These are phyloP conservation scores for Ascaphus truei DNA, from an alignment of 2,113 vertebrate genomes.

Conservation along the genomic window DNA sequence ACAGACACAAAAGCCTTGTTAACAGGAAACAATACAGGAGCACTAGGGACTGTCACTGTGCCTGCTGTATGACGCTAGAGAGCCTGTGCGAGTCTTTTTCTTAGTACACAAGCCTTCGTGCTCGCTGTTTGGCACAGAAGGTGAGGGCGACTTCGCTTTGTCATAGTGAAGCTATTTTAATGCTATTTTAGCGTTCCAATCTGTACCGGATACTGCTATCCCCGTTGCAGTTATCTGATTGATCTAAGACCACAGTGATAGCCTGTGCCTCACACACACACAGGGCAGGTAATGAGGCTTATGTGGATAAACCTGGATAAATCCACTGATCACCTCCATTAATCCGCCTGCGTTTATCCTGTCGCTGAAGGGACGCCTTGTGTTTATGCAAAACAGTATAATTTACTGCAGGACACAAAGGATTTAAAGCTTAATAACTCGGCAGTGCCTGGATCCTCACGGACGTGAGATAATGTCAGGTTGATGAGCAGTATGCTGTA, in stretches of 20 bases:
- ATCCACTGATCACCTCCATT: constrained; percentile 20
- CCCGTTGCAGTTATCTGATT: too few species aligned
- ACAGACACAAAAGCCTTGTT: neutral
- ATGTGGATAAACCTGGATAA: neutral
- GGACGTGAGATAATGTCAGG: constrained; percentile 17
- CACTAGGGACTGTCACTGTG: too few species aligned
- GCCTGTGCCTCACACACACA: too few species aligned
- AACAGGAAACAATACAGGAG: neutral
- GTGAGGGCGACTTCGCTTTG: too few species aligned
- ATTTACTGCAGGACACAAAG: neutral
- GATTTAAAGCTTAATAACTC: constrained; percentile 17
- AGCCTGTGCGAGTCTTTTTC: too few species aligned
- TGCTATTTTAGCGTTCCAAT: too few species aligned
- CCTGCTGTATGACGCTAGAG: too few species aligned
- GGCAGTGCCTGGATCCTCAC: neutral
- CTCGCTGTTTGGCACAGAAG: too few species aligned
- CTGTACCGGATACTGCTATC: too few species aligned
- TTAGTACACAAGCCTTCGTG: too few species aligned
- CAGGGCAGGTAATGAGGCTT: constrained; percentile 17
- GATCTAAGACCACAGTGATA: too few species aligned
- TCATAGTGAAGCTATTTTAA: too few species aligned
- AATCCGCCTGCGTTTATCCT: constrained; percentile 16
- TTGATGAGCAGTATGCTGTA: neutral
- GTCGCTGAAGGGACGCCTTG: neutral
- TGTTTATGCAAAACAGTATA: constrained; percentile 15